Evolutionary conservation across 2,888 invertebrate species (phyloP).

Genomic region (Bellardia bayeri): DNA sequence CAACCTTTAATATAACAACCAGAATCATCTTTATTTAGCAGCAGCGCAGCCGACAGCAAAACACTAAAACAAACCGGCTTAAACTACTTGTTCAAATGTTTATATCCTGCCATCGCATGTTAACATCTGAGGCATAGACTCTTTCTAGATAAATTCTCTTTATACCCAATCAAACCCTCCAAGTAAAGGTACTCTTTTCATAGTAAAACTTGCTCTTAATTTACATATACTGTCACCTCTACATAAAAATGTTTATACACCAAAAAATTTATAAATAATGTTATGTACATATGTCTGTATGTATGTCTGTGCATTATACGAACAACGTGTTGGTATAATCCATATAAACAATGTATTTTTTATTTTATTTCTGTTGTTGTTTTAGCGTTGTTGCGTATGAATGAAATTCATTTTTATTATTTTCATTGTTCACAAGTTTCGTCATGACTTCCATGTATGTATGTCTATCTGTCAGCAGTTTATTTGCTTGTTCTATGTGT

Average conservation of each 20-base stretch:
- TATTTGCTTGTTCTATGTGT: slow-evolving; percentile 5
- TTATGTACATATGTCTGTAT: background rate
- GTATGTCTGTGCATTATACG: background rate
- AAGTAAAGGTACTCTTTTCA: background rate
- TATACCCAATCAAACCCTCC: background rate
- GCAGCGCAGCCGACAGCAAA: slow-evolving; percentile 61
- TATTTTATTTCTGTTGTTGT: slow-evolving; percentile 33
- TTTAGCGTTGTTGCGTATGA: slow-evolving; percentile 63
- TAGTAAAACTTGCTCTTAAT: slow-evolving; percentile 18
- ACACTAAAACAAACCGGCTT: slow-evolving; percentile 56
- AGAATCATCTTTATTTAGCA: slow-evolving; percentile 75
- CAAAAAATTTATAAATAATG: background rate
- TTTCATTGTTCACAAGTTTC: slow-evolving; percentile 61
- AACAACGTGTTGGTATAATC: slow-evolving; percentile 55
- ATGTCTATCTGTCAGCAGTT: slow-evolving; percentile 15
- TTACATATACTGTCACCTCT: background rate
- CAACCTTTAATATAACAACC: slow-evolving; percentile 34
- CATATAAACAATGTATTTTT: background rate
- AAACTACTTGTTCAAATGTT: slow-evolving; percentile 39
- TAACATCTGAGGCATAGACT: slow-evolving; percentile 25
- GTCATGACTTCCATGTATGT: slow-evolving; percentile 38
- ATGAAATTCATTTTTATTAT: slow-evolving; percentile 66
- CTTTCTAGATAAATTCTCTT: slow-evolving; percentile 43
- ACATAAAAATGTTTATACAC: slow-evolving; percentile 5
- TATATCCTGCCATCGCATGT: slow-evolving; percentile 36